Base-by-base conservation (phyloP, 1,140 invertebrate genomes). In the Brachionus koreanus region DNA sequence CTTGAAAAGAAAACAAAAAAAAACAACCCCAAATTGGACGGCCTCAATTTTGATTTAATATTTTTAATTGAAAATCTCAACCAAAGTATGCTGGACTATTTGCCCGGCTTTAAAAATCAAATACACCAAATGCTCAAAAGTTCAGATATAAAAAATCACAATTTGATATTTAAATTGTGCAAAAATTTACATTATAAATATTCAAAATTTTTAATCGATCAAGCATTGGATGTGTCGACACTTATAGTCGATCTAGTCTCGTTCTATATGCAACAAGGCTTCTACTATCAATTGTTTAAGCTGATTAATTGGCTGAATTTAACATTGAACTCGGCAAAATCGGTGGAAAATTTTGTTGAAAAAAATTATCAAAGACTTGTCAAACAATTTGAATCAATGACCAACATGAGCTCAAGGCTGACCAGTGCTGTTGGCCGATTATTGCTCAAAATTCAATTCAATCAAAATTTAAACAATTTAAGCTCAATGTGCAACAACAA, bases 381-480 rank as follows among this genome's bases (percentile, higher is more conserved):
- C 9, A 69, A 39, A 9, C 65, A 69, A 19, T 19, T 69, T 42
- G 33, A 69, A 37, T 16, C 6, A 39, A 19, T 19, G 6, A 39
- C 13, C 33, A 35, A 35, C 9, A 37, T 69, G 16, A 39, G 65
- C 16, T 69, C 65, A 2, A 69, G 35, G 39, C 16, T 69, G 35
- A 39, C 65, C 1, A 39, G 16, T 1, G 16, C 16, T 3, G 16
- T 69, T 7, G 65, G 65, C 9, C 29, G n/a, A 39, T 6, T 69
- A 4, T 39, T 69, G 16, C 35, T 69, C 29, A 69, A 69, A 69
- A 39, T 69, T 19, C 65, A 69, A 69, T 69, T 69, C 37, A 39
- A 39, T 9, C 33, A 69, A 39, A 69, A 69, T 39, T 23, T 69
- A 23, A 69, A 37, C 7, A n/a, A 37, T 1, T 16, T 69, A 39